phyloP scores from a whole-genome alignment of 2,797 vertebrate species.

The Falco berigora region DNA sequence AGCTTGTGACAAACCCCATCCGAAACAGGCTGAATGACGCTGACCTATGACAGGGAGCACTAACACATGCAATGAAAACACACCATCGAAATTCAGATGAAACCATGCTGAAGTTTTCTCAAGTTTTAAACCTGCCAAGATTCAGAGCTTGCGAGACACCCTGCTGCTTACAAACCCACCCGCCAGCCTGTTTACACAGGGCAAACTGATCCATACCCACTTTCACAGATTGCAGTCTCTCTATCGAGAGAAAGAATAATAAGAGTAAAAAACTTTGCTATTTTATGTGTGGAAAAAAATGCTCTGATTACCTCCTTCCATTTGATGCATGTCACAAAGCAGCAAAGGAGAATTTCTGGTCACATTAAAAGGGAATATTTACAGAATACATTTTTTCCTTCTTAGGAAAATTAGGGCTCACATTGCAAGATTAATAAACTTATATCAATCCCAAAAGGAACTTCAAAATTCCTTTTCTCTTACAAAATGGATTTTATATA shows the following conservation, averaged over 20 bases:
- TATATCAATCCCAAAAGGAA: constrained; percentile 53
- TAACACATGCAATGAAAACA: background rate
- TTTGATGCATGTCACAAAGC: background rate
- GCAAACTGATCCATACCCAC: background rate
- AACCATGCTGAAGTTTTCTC: background rate
- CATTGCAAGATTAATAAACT: constrained; percentile 40
- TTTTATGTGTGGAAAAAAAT: background rate
- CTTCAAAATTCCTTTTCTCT: constrained; percentile 52
- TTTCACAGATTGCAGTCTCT: background rate
- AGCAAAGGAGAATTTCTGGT: background rate
- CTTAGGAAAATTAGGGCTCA: constrained; percentile 17
- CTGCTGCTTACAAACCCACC: background rate
- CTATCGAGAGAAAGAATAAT: background rate
- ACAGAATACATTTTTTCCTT: constrained; percentile 14
- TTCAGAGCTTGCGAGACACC: background rate
- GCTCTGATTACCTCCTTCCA: background rate
- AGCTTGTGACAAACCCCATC: background rate
- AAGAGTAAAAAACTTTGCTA: background rate
- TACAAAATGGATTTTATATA: constrained; percentile 5
- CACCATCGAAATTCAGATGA: background rate
- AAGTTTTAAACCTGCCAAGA: background rate
- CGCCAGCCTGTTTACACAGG: fast-evolving
- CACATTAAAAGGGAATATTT: background rate
- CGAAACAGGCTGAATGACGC: background rate
- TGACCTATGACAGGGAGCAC: background rate